Base-by-base conservation (phyloP, 1,140 invertebrate species). In the Rhizoglyphus robini region DNA sequence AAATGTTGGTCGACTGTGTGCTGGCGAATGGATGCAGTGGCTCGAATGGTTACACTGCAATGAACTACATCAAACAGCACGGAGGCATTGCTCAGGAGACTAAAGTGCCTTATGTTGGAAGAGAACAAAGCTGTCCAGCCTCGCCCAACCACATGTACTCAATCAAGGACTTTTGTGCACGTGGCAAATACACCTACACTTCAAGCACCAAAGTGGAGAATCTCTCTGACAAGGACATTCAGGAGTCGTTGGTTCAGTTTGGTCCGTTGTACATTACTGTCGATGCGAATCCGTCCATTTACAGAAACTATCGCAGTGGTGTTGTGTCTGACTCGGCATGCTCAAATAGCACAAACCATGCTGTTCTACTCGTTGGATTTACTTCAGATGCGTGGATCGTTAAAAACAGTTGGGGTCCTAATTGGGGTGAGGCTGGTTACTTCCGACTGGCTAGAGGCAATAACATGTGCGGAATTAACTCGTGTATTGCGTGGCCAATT, bases 1-100 rank as follows among this genome's bases (percentile, higher is more conserved):
- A 58, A 32, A n/a, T 98, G 76, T 78, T 98, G 54, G 82, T 98
- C 31, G 95, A 98, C 79, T 98, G 95, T 74, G 94, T 90, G 0
- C 83, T 82, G 65, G 94, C 87, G 72, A 92, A 91, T 18, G 94
- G 94, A 49, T 98, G 94, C 77, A 84, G 89, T 70, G 93, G 69
- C 92, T 93, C 64, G 78, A 58, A n/a, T 23, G 94, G 29, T 95
- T 89, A 94, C 77, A 81, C 87, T 71, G 88, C 88, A 51, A 92
- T 95, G 20, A 54, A 69, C 18, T 69, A 69, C 41, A 54, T 69
- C 36, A n/a, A n/a, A n/a, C n/a, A n/a, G n/a, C n/a, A n/a, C n/a
- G n/a, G n/a, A n/a, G n/a, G n/a, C n/a, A n/a, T n/a, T n/a, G n/a
- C n/a, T n/a, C n/a, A n/a, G n/a, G n/a, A n/a, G n/a, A n/a, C n/a